Evolutionary conservation across 2,888 invertebrate species (phyloP), one percentile per base, ranked within the genome.

Genomic region (Latrodectus hesperus): DNA sequence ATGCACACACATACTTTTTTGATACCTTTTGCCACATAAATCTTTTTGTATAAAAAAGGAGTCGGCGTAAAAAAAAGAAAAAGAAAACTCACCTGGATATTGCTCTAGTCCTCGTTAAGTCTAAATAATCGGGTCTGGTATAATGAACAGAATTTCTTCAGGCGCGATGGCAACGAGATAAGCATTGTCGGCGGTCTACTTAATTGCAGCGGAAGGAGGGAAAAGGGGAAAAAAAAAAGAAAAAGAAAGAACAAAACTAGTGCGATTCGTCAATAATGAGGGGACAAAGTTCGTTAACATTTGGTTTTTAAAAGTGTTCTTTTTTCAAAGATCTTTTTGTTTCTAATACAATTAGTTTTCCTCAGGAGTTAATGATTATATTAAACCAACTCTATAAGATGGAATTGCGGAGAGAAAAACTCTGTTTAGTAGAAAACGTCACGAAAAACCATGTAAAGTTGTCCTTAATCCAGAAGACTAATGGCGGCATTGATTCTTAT

Each of bases 121-220:
- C 53, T 67, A 73, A 81, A 81, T 81, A 81, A 81, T 73, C 52
- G 64, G 17, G 71, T 72, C 71, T 72, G 73, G 73, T 71, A 77
- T 73, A 87, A 86, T 72, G 80, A 87, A 82, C 72, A 53, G 73
- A 87, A 77, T 67, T 87, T 87, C 77, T 77, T 71, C 77, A 72
- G 86, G 71, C 67, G 65, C 38, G 81, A 81, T 87, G 67, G 77
- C 86, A 87, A 81, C 67, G n/a, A 26, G 86, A 87, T 87, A 87
- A 79, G 76, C 71, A n/a, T 65, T 76, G 86, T 76, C 71, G 86
- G 86, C 81, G 86, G 86, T 71, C 86, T 68, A 81, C 72, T 81
- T 87, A 77, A 87, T 81, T 77, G 81, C 76, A 77, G 77, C 80
- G 85, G 85, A 80, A 87, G 86, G 86, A 73, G 86, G 86, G 73